phyloP scores from a whole-genome alignment of 2,113 vertebrate genomes.

The Scopus umbretta region DNA sequence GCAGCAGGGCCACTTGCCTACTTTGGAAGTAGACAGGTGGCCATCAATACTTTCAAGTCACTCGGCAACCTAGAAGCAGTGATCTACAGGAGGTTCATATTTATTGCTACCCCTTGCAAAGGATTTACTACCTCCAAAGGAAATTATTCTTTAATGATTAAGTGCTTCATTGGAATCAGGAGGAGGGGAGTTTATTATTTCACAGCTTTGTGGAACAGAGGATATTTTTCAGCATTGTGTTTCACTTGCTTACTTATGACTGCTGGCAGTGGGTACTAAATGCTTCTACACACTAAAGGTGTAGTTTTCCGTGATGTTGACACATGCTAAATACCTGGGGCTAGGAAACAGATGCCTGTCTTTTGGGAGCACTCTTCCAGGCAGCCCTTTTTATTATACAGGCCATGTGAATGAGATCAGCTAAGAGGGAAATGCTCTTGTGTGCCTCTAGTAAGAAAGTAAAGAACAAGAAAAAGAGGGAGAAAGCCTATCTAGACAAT shows the following conservation, averaged over 20 bases:
- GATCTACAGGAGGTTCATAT: neutral
- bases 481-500: neutral
- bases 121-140: neutral
- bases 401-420: neutral
- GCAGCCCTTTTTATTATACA: neutral
- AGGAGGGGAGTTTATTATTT: neutral
- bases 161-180: neutral
- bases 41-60: neutral
- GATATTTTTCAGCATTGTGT: neutral
- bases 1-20: neutral
- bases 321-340: neutral
- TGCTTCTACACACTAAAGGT: neutral
- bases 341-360: neutral
- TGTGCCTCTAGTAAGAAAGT: neutral
- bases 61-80: neutral
- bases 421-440: neutral
- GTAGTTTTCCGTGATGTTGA: neutral
- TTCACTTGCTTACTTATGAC: neutral
- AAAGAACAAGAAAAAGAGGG: neutral
- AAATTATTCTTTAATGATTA: neutral
- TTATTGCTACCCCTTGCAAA: neutral
- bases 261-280: neutral
- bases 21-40: neutral
- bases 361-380: neutral
- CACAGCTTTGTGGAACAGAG: neutral